A percentile compares a stretch with the other conserved stretches of the same genome.
phyloP scores from a whole-genome alignment of 2,113 vertebrate genomes.

The Siniperca chuatsi region DNA sequence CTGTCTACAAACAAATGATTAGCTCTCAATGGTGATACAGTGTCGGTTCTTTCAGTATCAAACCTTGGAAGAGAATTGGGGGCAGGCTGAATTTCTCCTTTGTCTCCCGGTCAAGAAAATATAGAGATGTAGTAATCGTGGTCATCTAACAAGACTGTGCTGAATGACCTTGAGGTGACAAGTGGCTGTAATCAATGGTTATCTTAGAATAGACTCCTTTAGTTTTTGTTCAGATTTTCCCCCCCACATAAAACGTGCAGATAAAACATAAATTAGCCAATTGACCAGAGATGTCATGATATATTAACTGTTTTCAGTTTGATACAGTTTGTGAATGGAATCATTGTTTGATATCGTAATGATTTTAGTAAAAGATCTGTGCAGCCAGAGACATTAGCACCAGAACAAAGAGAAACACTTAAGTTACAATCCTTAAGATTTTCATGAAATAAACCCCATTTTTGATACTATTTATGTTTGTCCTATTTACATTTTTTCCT shows the following conservation, averaged over 20 bases:
- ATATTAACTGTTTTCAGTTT: neutral
- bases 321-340: neutral
- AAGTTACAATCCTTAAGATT: neutral
- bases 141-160: conserved; percentile 3
- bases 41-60: conserved; percentile 7
- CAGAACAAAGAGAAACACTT: neutral
- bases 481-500: neutral
- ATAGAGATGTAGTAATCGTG: neutral
- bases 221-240: neutral
- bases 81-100: conserved; percentile 24
- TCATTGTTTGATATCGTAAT: neutral
- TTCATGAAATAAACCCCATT: neutral
- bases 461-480: neutral
- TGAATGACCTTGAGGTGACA: conserved; percentile 5
- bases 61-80: conserved; percentile 27
- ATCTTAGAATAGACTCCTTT: neutral
- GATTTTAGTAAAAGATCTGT: neutral
- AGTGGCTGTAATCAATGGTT: neutral
- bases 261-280: neutral
- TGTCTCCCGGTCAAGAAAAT: conserved; percentile 27
- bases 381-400: neutral
- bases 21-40: conserved; percentile 13
- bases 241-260: neutral
- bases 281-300: too few relatives aligned
- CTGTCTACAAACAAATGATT: conserved; percentile 47